These are phyloP conservation scores for Hydrochoerus hydrochaeris DNA, from an alignment of 2,113 vertebrate species.

Conservation along the genomic window DNA sequence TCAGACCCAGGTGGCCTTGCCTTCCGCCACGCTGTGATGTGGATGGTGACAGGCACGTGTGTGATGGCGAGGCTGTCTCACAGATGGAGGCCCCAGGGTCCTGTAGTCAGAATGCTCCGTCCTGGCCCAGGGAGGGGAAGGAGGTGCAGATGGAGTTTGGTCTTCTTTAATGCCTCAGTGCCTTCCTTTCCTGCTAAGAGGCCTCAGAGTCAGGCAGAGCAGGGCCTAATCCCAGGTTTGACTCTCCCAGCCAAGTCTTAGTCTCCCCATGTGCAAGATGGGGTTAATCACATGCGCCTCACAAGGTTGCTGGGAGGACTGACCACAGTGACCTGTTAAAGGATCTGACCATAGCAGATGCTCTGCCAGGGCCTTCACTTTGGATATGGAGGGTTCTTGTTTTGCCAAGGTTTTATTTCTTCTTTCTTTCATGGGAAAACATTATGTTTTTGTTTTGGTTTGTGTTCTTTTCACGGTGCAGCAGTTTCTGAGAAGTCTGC, in stretches of 20 bases:
- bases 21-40: background rate
- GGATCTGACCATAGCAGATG: background rate
- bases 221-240: background rate
- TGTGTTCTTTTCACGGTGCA: background rate
- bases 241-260: background rate
- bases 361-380: background rate
- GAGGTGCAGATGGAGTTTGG: background rate
- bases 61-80: background rate
- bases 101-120: background rate
- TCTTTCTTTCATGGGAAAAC: background rate
- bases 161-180: background rate
- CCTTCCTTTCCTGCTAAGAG: background rate
- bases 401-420: background rate
- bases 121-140: background rate
- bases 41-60: fast-evolving
- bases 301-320: background rate
- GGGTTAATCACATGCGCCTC: background rate
- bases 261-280: background rate
- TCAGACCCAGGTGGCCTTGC: background rate
- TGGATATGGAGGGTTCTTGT: background rate
- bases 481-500: background rate
- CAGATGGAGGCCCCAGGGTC: background rate
- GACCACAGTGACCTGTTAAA: fast-evolving
- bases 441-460: background rate
- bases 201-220: background rate